phyloP scores from a whole-genome alignment of 2,888 invertebrate genomes.

The Timandra comae region DNA sequence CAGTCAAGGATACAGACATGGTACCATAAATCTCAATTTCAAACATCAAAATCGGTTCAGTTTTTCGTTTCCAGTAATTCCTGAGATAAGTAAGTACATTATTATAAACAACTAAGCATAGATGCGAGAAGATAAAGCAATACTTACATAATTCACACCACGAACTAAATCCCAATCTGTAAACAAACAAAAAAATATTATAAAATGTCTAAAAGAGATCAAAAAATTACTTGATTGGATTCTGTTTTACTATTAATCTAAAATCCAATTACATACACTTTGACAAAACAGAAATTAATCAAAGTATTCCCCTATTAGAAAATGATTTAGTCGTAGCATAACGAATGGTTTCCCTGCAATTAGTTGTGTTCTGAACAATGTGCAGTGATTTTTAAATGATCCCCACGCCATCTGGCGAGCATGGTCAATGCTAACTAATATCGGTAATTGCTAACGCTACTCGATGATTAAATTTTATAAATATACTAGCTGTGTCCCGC shows the following conservation, averaged over 20 bases:
- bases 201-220: too few species aligned
- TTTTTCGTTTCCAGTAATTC: too few species aligned
- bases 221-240: too few species aligned
- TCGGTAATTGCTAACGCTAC: conserved; percentile 70
- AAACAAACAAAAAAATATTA: neutral
- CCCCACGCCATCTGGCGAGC: conserved; percentile 65
- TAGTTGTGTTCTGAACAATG: conserved; percentile 74
- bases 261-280: conserved; percentile 18
- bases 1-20: too few species aligned
- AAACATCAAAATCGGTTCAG: too few species aligned
- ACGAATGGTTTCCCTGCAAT: conserved; percentile 74
- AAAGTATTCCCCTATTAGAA: conserved; percentile 56
- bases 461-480: too few species aligned
- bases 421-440: conserved; percentile 54
- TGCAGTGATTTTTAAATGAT: conserved; percentile 76
- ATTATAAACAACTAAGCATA: neutral
- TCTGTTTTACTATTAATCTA: neutral
- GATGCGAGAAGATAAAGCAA: neutral
- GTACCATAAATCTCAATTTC: too few species aligned
- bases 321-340: conserved; percentile 67
- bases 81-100: too few species aligned
- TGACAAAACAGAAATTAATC: conserved; percentile 31
- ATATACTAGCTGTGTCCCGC: too few species aligned
- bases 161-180: too few species aligned
- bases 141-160: too few species aligned